Base-by-base conservation (phyloP, 1,140 invertebrate species). In the Camponotus pennsylvanicus region DNA sequence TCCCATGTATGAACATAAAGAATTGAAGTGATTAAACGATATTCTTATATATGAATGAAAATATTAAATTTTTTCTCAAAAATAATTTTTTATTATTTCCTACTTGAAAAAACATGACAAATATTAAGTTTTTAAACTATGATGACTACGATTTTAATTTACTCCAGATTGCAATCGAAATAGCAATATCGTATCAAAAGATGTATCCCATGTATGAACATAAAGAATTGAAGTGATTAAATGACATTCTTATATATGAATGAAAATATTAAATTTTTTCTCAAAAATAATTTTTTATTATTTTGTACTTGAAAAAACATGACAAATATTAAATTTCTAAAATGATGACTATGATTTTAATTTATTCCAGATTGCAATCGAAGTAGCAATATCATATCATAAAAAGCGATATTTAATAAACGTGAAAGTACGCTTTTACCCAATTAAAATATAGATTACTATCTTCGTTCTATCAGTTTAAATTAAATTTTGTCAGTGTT, bases 371-470 rank as follows among this genome's bases (percentile, higher is more conserved):
- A 37, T 18, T 73, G 52, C 21, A 32, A 32, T 78, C 34, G 37
- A 52, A 70, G 15, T 13, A 18, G 27, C 21, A n/a, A 11, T 64
- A 32, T 34, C 52, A n/a, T 18, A 9, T 45, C 11, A 45, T 9
- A 52, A 52, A 27, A 45, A 45, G 18, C 18, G 4, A 42, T 21
- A 75, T 52, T 52, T 52, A 15, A 27, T 27, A 52, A 52, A 52
- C 0, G 49, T 52, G 49, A 59, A 59, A 40, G 34, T 13, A 52
- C 8, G 52, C 13, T 32, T 18, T 2, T 13, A 40, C 6, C 37
- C 37, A 37, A 18, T 59, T 75, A 34, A 78, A 59, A 76, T 45
- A 77, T 77, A 40, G 42, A 66, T 49, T 42, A 42, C 18, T 34
- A 27, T 21, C 40, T 59, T 13, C 40, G 15, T 64, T 27, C 2